Evolutionary conservation across 2,888 invertebrate genomes (phyloP).

Genomic region (Tiliacea citrago): DNA sequence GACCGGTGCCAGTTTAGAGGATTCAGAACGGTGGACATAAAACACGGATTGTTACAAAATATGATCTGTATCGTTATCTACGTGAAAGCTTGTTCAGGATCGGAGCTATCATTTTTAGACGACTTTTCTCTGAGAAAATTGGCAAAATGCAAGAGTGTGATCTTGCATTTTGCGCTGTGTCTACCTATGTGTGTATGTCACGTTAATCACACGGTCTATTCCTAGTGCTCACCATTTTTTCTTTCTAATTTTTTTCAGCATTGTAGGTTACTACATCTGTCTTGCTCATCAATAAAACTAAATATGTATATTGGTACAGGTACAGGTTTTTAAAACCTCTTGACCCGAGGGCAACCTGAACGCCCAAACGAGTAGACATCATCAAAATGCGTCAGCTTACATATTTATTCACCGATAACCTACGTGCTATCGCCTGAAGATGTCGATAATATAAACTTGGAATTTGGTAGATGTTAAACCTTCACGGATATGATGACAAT

Average conservation of each 20-base stretch:
- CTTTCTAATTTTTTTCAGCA: neutral
- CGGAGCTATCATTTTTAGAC: constrained; percentile 13
- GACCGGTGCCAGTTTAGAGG: constrained; percentile 72
- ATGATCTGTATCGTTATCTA: constrained; percentile 59
- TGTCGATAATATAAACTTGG: constrained; percentile 4
- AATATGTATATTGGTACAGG: neutral
- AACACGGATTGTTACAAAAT: constrained; percentile 73
- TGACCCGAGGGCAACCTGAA: neutral
- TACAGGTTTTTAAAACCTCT: neutral
- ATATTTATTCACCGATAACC: constrained; percentile 51
- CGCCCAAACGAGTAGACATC: neutral
- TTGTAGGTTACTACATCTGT: neutral
- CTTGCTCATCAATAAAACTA: neutral
- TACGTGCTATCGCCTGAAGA: constrained; percentile 41
- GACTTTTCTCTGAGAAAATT: constrained; percentile 26
- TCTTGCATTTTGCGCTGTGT: too few relatives aligned
- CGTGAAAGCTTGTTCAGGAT: constrained; percentile 56
- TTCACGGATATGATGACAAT: constrained; percentile 25
- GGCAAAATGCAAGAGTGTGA: constrained; percentile 7
- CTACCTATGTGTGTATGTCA: too few relatives aligned
- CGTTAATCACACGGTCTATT: constrained; percentile 3
- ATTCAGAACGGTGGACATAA: constrained; percentile 73
- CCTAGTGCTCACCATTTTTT: constrained; percentile 2
- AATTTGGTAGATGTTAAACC: constrained; percentile 4
- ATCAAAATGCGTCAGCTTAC: constrained; percentile 30